Base-by-base conservation (phyloP, 2,797 vertebrate species). In the Scomberomorus guttatus region DNA sequence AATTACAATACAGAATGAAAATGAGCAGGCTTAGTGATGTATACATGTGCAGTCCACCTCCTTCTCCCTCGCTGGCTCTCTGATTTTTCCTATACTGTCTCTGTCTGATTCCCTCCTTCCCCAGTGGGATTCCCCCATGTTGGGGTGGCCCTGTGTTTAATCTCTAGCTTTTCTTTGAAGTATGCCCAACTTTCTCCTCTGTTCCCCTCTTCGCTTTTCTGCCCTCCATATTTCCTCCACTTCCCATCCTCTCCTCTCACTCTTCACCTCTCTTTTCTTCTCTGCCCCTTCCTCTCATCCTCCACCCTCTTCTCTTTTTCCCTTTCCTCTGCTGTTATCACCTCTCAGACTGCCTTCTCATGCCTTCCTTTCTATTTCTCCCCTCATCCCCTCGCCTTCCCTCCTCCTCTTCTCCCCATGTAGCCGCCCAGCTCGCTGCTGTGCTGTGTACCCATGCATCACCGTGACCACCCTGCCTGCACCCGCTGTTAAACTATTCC, bases 381-480 rank as follows among this genome's bases (percentile, higher is more conserved):
- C 77, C 68, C 82, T 85, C 80, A 54, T 74, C 67, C 56, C 50
- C 3, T 44, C 32, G 0, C 39, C 22, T 22, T 44, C 5, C 25
- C 37, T 3, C 57, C 52, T 8, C 58, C 46, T 18, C 61, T 64
- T 80, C 52, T 1, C 52, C 24, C 62, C 27, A 9, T 78, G 77
- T 34, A 51, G 59, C 61, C 54, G 2, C 84, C 73, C 79, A 27
- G 72, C 76, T 66, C 0, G n/a, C 81, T 22, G 51, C 70, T 51
- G 5, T n/a, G 54, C 64, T 64, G 87, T 75, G 83, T 77, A 61
- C 50, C 60, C 88, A 83, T 88, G 84, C 89, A 81, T 93, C 77
- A 83, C 73, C 39, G 59, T 87, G 89, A 84, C 87, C 87, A 83
- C 79, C 82, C 77, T 64, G 88, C 55, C 79, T 83, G 82, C 79